Conservation (phyloP, 2,113 vertebrate species). For the Sander lucioperca region DNA sequence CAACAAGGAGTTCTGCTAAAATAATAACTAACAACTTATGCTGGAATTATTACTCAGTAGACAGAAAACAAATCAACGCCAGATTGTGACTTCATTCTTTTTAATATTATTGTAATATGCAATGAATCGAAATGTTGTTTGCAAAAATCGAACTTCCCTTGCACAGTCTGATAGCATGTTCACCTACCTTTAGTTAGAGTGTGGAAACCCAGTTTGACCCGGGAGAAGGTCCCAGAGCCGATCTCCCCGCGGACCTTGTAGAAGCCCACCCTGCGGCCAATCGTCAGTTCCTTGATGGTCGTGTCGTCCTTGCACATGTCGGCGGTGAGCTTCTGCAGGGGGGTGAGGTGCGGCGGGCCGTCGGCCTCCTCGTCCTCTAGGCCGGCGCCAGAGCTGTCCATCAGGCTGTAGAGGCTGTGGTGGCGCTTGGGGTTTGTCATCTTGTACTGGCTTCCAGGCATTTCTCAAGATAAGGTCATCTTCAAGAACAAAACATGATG, state of each 20-base stretch:
- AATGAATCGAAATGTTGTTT: too few relatives aligned
- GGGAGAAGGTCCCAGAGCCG: conserved; percentile 94
- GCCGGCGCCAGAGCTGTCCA: conserved; percentile 82
- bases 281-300: conserved; percentile 91
- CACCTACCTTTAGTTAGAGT: conserved; percentile 92
- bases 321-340: conserved; percentile 90
- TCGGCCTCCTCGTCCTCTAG: conserved; percentile 71
- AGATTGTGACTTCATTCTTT: background rate
- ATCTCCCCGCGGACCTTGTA: conserved; percentile 95
- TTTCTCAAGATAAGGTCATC: conserved; percentile 43
- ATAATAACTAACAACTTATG: too few relatives aligned
- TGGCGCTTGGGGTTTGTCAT: conserved; percentile 27
- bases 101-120: background rate
- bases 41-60: too few relatives aligned
- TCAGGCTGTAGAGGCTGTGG: conserved; percentile 79
- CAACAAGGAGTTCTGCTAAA: background rate
- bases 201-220: conserved; percentile 95
- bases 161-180: background rate
- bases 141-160: background rate
- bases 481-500: background rate
- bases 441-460: conserved; percentile 66
- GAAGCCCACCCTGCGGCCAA: conserved; percentile 94
- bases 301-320: conserved; percentile 92
- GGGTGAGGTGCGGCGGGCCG: conserved; percentile 79
- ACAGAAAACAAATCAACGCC: background rate